Evolutionary conservation across 2,797 vertebrate species (phyloP), one percentile per base, ranked within the genome.

Genomic region (Paedocypris micromegethes): DNA sequence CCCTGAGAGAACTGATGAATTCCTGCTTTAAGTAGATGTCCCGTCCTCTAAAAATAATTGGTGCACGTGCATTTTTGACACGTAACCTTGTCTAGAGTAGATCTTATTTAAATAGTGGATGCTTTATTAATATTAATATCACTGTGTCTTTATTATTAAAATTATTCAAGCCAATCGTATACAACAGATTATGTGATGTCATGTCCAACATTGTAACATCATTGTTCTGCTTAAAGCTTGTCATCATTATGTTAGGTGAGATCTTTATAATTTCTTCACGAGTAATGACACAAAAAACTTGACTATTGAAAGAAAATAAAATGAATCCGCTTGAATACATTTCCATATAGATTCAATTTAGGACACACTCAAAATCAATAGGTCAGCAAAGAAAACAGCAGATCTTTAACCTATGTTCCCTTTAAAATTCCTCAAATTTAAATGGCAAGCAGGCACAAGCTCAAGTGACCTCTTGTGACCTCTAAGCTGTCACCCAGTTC

Each of bases 21-120:
- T 78, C 64, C 70, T 56, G 66, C 72, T 72, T 75, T 81, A 23
- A 23, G 23, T 23, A 83, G 84, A 85, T 83, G 81, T 81, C 37
- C 40, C 5, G 3, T 46, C 40, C 67, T 53, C 64, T 76, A 78
- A 66, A 63, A 76, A 71, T 50, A 69, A 75, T 75, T 72, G 78
- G 77, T 73, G 74, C 75, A 69, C 53, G 55, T 8, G 50, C 53
- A 39, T 61, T 70, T 57, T 8, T 54, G 52, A 47, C 9, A 38
- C 52, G 66, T 61, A 60, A 46, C 45, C 52, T 23, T 50, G 61
- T 74, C 45, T 38, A 50, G 23, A 41, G 46, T 41, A 9, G 9
- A 5, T 68, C 50, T 52, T 38, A 67, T 57, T 70, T 70, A 47
- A 53, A 5, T 3, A 3, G n/a, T 58, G 41, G 72, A 61, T 23